Evolutionary conservation across 2,888 invertebrate genomes (phyloP), one percentile per base, ranked within the genome.

Genomic region (Tyria jacobaeae): DNA sequence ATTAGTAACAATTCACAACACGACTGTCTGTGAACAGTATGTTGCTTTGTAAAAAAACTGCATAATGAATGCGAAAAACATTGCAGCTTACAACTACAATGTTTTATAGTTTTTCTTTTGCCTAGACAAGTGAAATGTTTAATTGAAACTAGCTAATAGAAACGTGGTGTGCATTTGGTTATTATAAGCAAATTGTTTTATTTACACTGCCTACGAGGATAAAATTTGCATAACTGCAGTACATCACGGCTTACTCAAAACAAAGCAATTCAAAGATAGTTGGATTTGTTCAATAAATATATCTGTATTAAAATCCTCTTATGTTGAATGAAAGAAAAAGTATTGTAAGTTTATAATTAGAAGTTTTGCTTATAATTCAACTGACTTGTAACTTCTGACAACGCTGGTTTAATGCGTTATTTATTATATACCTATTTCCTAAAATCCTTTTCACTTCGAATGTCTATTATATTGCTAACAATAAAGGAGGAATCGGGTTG

Each of bases 11-110:
- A 83, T 60, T 57, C 61, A 80, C 75, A 73, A 68, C 70, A 76
- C 70, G 70, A 70, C 73, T 71, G 79, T 81, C 80, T 80, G 82
- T 79, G 81, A 82, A 81, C 85, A 84, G 78, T 79, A 81, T 71
- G 68, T 85, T 84, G 84, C 81, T 82, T 83, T 87, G 85, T 88
- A 88, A 86, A 83, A 82, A 76, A 81, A 73, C 76, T 57, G 76
- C 79, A 77, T 87, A 87, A 84, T 87, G 84, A 89, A 88, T 84
- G 83, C 81, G 79, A 82, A 82, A 80, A 83, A 77, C 81, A 80
- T 81, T 79, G 81, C 79, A 80, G 71, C 79, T 79, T 72, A 74
- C 76, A 73, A 78, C 78, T 72, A 75, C 69, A 74, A 68, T 74
- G 70, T 72, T 69, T 77, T 79, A 69, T 72, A 68, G 69, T 76